Evolutionary conservation across 2,797 vertebrate genomes (phyloP).

Genomic region (Dryobates pubescens): DNA sequence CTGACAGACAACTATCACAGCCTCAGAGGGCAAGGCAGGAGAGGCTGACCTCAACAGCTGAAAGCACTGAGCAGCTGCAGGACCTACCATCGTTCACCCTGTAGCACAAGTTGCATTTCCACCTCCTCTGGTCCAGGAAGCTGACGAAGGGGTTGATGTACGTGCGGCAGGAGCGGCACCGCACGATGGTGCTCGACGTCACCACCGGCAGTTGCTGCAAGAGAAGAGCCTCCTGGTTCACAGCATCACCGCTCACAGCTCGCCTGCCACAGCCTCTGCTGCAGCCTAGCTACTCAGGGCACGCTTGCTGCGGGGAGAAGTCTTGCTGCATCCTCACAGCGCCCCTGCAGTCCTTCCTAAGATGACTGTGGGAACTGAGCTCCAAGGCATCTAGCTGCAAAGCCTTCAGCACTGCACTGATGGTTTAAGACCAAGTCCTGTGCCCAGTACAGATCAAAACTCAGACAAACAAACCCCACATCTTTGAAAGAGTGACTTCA

Average conservation of each 20-base stretch:
- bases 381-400: background rate
- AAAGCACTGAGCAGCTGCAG: background rate
- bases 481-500: background rate
- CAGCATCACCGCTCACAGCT: background rate
- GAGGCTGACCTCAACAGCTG: background rate
- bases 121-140: constrained; percentile 94
- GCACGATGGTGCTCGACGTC: constrained; percentile 95
- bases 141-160: constrained; percentile 97
- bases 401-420: background rate
- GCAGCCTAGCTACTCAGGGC: background rate
- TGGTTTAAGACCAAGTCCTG: background rate
- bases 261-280: background rate
- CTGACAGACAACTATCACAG: background rate
- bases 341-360: background rate
- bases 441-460: background rate
- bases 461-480: rapidly evolving
- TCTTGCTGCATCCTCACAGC: background rate
- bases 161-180: constrained; percentile 94
- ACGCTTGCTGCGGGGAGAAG: background rate
- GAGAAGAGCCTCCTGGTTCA: constrained; percentile 26
- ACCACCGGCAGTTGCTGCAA: constrained; percentile 94
- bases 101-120: constrained; percentile 97
- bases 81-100: constrained; percentile 93
- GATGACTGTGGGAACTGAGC: background rate
- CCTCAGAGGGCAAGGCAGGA: background rate